phyloP scores from a whole-genome alignment of 2,797 vertebrate genomes.

The Sciurus vulgaris region DNA sequence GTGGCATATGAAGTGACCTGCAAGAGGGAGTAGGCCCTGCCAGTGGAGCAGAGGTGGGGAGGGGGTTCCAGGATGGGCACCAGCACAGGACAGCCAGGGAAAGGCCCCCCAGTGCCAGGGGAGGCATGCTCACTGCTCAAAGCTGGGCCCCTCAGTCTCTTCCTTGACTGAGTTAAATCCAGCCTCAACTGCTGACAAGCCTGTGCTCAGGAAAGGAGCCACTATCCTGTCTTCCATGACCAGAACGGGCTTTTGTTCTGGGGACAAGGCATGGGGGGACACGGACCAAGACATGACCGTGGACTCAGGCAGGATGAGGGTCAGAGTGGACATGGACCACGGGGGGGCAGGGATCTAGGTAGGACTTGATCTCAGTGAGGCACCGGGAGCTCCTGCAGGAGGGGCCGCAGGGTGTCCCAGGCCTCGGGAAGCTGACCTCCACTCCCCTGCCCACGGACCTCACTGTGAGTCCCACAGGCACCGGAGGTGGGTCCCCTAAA shows the following conservation, averaged over 20 bases:
- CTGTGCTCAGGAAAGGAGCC: not conserved
- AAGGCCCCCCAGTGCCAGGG: accelerated
- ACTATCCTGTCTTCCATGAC: accelerated
- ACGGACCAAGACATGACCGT: not conserved
- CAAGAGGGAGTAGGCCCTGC: not conserved
- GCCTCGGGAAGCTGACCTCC: not conserved
- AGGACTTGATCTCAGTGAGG: not conserved
- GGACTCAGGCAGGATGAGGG: not conserved
- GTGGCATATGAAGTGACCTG: too few species aligned
- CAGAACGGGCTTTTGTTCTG: not conserved
- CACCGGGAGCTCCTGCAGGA: accelerated
- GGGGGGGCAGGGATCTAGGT: not conserved
- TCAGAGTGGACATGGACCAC: not conserved
- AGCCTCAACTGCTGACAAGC: not conserved
- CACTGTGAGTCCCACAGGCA: too few species aligned
- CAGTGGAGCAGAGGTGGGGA: not conserved
- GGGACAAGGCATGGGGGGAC: too few species aligned
- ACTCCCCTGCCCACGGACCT: not conserved
- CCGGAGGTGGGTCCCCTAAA: too few species aligned
- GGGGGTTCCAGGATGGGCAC: not conserved
- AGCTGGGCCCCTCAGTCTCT: accelerated
- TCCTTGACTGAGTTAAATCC: accelerated
- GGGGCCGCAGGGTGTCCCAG: accelerated
- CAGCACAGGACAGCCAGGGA: not conserved
- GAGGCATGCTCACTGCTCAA: not conserved